Evolutionary conservation across 2,797 vertebrate species (phyloP), one percentile per base, ranked within the genome.

Genomic region (Danio jaintianensis): DNA sequence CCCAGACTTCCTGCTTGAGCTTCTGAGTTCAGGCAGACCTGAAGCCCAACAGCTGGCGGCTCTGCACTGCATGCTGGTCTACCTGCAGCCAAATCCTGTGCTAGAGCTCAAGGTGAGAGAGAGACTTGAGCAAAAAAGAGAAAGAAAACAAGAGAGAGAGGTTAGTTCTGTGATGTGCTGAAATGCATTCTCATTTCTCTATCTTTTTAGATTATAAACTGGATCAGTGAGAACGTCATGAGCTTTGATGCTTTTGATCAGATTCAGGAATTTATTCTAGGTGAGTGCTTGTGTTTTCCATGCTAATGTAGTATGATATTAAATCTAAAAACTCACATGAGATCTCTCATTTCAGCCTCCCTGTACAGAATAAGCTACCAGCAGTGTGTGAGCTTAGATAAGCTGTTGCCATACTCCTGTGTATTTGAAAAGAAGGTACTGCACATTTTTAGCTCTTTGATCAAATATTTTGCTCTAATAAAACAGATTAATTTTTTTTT

Each of bases 191-290:
- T 72, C 1, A 38, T 18, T 29, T 18, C 8, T 6, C 66, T 68
- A 78, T 80, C 59, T 70, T 74, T 88, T 71, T 83, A 99, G 98
- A 91, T 99, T 81, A 95, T 97, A 80, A 92, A 91, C 8, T 99
- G 98, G 96, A 93, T 98, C 88, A 96, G 93, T 85, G 96, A 96
- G 88, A 95, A 95, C 66, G 48, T 92, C 76, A 95, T 93, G 83
- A 82, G 91, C 8, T 95, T 95, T 22, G 89, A 93, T 72, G 94
- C 92, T 78, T 97, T 98, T 89, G 95, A 99, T 91, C 96, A 95
- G 78, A 94, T 98, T 88, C 97, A 98, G 89, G 98, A 99, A 91
- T 97, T 98, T 91, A 93, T 99, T 85, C 91, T 97, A 63, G 97
- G 98, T 98, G 91, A 90, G 96, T 84, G 42, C 22, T 56, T 59